Base-by-base conservation (phyloP, 2,113 vertebrate genomes). In the Lethenteron reissneri region DNA sequence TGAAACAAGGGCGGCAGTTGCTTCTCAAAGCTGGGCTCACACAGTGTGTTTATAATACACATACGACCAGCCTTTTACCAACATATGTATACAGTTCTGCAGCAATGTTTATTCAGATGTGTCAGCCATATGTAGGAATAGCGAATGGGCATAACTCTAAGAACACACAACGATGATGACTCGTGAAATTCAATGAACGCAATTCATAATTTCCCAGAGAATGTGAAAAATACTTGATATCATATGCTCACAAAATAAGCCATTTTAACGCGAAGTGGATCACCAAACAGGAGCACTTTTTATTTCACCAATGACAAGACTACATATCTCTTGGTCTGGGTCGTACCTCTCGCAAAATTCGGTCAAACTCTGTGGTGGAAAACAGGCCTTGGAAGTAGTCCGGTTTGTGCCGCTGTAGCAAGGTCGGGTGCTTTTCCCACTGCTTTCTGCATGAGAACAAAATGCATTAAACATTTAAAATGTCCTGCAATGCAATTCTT, bases 381-480 rank as follows among this genome's bases (percentile, higher is more conserved):
- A 97, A 97, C 1, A 99, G 81, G 10, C 87, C 90, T 56, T 78
- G 78, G 75, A 91, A 97, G 76, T 95, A 95, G 69, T 78, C 70
- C n/a, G 68, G 80, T 75, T 88, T 83, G 17, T 82, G 79, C 2
- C 91, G 83, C 72, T 80, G 84, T 71, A 97, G 76, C 64, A 92
- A 78, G 73, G 89, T 79, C 2, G 92, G 90, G 58, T 83, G 84
- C 76, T 85, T 88, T 79, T 96, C 94, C 92, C 94, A 97, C 1
- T 82, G 80, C 64, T 83, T 83, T 58, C 85, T 87, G 13, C n/a
- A 73, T 58, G n/a, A 64, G 73, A 70, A 58, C 10, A 70, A 56
- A 76, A 70, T 57, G 71, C 11, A 25, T 59, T 10, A 6, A 4
- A 58, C 56, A 64, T 12, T 12, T 57, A 71, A n/a, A 71, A 71